Evolutionary conservation across 2,888 invertebrate genomes (phyloP), one percentile per base, ranked within the genome.

Genomic region (Cremastinae sp.): DNA sequence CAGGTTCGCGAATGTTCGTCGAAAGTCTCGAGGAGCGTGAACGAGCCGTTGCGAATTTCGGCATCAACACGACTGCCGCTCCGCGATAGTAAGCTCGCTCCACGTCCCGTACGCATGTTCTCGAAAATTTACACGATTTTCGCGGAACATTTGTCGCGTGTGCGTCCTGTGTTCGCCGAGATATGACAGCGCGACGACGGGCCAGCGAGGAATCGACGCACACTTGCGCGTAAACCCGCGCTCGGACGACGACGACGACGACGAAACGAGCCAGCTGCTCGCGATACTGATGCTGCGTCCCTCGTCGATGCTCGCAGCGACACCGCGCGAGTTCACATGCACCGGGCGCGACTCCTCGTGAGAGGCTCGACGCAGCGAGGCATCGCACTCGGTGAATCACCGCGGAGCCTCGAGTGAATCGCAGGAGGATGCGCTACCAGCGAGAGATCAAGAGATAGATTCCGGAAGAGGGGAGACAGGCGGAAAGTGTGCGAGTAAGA

Each of bases 371-470:
- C 69, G 69, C 28, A 59, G 58, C 53, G 65, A 56, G 58, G 64
- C 69, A 54, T 38, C 59, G 76, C 41, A 76, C 64, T 65, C 73
- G 61, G 73, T 73, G 76, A 69, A 69, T 76, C 76, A 59, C 69
- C 5, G n/a, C n/a, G 58, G 71, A 65, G 71, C 49, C 65, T 59
- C 20, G 69, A 54, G 49, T 73, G 54, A 64, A 73, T 73, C 65
- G 74, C 38, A 36, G 74, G 56, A 53, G 59, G 70, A 54, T 43
- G 51, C 18, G 14, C 41, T 61, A 51, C 59, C 49, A 58, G n/a
- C 49, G 64, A 49, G 64, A 41, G 64, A 71, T 2, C 38, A 22
- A 38, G 49, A 56, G 56, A 41, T n/a, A 54, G 45, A 36, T 12
- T 65, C 41, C 28, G 22, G 18, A 53, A 61, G 75, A 59, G 34